Conservation (phyloP, 2,797 vertebrate species). For the Tinamus major region DNA sequence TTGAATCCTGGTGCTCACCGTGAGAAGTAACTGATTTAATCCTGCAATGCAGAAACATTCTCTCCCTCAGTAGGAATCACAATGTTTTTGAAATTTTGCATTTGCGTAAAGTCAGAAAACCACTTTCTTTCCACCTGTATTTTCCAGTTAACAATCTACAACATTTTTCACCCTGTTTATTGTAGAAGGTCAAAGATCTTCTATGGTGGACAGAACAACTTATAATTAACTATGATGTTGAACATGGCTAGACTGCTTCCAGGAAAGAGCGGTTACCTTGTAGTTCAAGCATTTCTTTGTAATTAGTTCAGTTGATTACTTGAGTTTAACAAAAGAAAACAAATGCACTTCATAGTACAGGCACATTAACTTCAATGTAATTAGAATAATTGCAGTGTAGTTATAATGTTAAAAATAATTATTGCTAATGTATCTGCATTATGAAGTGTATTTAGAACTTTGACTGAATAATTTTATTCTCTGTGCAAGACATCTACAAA, state of each 20-base stretch:
- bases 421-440: constrained; percentile 2
- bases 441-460: neutral
- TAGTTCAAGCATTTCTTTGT: constrained; percentile 5
- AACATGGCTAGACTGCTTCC: neutral
- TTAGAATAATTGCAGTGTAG: constrained; percentile 18
- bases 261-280: neutral
- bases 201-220: neutral
- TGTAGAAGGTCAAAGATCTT: neutral
- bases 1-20: neutral
- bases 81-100: neutral
- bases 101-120: neutral
- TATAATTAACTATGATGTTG: constrained; percentile 5
- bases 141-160: neutral
- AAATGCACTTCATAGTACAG: constrained; percentile 8
- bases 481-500: neutral
- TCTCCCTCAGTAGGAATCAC: neutral
- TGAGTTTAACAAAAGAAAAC: constrained; percentile 7
- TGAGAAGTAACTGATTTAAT: neutral
- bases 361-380: neutral
- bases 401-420: constrained; percentile 32
- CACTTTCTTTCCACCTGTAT: neutral
- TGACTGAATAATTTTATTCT: constrained; percentile 6
- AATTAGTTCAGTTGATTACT: constrained; percentile 27
- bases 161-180: neutral
- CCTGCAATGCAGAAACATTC: accelerated